These are phyloP conservation scores for Merluccius polli DNA, from an alignment of 2,797 vertebrate genomes.

Conservation along the genomic window DNA sequence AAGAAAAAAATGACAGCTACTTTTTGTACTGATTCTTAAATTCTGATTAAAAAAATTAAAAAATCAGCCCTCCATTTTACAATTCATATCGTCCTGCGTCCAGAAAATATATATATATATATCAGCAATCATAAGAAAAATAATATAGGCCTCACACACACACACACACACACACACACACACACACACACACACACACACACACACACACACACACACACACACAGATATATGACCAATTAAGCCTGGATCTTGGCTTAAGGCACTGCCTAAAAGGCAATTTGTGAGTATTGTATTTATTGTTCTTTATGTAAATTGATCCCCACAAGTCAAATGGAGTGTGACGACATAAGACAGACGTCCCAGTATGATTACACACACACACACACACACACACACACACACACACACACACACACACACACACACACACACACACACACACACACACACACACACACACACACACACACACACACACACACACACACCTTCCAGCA, in stretches of 20 bases:
- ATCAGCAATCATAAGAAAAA: neutral
- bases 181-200: too few relatives aligned
- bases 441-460: conserved; percentile 7
- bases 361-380: conserved; percentile 16
- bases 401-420: conserved; percentile 5
- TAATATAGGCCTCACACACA: neutral
- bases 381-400: conserved; percentile 3
- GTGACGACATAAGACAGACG: conserved; percentile 71
- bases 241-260: conserved; percentile 42
- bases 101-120: neutral
- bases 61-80: neutral
- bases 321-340: conserved; percentile 72
- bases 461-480: conserved; percentile 4
- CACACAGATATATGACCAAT: neutral
- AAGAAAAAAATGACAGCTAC: too few relatives aligned
- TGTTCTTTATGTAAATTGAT: conserved; percentile 65
- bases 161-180: too few relatives aligned
- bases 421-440: conserved; percentile 6
- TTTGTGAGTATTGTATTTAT: conserved; percentile 33
- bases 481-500: conserved; percentile 27
- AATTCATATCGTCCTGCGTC: neutral
- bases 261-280: conserved; percentile 10
- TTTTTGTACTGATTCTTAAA: neutral
- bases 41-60: neutral
- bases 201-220: neutral